phyloP scores from a whole-genome alignment of 2,113 vertebrate species.

The Mustelus asterias region DNA sequence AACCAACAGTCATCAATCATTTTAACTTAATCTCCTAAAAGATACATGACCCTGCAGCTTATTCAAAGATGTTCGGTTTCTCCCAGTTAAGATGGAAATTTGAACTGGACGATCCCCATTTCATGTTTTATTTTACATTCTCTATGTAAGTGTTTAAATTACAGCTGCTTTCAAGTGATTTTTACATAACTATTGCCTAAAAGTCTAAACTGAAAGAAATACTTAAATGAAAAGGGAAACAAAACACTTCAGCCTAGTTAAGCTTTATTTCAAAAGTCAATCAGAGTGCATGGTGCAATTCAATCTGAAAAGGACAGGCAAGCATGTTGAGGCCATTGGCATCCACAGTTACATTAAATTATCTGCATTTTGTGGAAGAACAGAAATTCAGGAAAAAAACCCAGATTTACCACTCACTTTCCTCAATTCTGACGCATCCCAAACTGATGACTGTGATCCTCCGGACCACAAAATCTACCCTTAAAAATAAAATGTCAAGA shows the following conservation, averaged over 20 bases:
- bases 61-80: background rate
- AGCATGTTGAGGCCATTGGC: background rate
- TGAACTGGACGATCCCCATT: background rate
- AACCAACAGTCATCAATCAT: background rate
- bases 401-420: background rate
- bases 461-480: background rate
- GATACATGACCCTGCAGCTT: background rate
- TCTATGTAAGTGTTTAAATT: background rate
- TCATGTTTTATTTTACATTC: background rate
- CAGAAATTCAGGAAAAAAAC: background rate
- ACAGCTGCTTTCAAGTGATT: too few species aligned
- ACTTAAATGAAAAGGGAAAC: background rate
- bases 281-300: background rate
- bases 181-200: background rate
- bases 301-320: background rate
- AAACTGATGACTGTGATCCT: background rate
- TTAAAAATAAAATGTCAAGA: background rate
- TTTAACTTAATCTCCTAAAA: background rate
- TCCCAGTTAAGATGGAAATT: background rate
- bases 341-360: background rate
- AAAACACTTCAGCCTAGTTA: background rate
- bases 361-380: background rate
- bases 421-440: background rate
- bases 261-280: background rate
- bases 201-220: background rate